These are phyloP conservation scores for Mormyrops boulengeri DNA, from an alignment of 2,797 vertebrate genomes.

Conservation along the genomic window DNA sequence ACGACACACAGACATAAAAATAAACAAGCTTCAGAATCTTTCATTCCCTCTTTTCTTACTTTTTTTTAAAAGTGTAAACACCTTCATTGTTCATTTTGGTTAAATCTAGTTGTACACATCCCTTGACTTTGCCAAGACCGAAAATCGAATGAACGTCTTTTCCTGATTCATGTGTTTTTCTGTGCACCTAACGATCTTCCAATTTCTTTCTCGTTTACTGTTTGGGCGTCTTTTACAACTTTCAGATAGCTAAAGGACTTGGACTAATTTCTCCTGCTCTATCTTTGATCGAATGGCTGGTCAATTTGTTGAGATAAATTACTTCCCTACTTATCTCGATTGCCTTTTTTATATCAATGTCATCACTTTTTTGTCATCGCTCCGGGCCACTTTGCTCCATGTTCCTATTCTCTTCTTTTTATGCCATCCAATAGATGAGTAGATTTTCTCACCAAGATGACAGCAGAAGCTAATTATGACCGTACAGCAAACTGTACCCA, in stretches of 20 bases:
- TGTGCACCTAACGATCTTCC: not conserved
- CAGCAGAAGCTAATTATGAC: not conserved
- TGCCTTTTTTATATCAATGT: not conserved
- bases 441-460: not conserved
- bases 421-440: not conserved
- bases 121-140: not conserved
- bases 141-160: not conserved
- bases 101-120: not conserved
- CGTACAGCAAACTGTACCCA: not conserved
- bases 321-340: slow-evolving; percentile 1
- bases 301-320: slow-evolving; percentile 13
- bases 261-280: not conserved
- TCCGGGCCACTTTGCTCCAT: not conserved
- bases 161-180: not conserved
- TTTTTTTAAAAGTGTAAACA: not conserved
- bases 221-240: not conserved
- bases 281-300: slow-evolving; percentile 2
- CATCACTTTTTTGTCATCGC: not conserved
- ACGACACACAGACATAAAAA: not conserved
- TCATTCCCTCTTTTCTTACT: not conserved
- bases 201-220: not conserved
- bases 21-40: not conserved
- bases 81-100: not conserved
- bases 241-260: slow-evolving; percentile 21
- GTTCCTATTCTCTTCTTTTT: not conserved